Base-by-base conservation (phyloP, 2,113 vertebrate species). In the Megaleporinus macrocephalus region DNA sequence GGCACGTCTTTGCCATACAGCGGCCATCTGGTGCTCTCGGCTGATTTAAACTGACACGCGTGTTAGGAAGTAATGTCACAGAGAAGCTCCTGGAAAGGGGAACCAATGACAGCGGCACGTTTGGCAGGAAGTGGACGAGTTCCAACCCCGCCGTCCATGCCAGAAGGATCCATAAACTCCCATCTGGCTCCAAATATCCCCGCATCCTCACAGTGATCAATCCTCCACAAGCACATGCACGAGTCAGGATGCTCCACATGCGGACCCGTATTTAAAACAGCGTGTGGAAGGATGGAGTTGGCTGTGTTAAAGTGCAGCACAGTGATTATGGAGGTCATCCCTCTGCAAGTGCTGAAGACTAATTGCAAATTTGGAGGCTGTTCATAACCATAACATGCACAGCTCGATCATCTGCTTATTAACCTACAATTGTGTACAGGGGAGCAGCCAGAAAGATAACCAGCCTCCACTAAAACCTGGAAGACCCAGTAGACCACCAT, bases 61-160 rank as follows among this genome's bases (percentile, higher is more conserved):
- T 69, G 80, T 83, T 84, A 85, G 79, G 79, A 83, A 85, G 70
- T 74, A 69, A 83, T 83, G 88, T 87, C 78, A 84, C 47, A 66
- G 80, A 78, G 72, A 71, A 80, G 77, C 74, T 47, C 83, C 76
- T 88, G 85, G 85, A 83, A 79, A 66, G 41, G 51, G 33, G n/a
- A 79, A 72, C 30, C 61, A 74, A 41, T 51, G 81, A 59, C 75
- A 73, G 81, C 1, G 20, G 55, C 36, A 36, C 16, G 74, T 78
- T 79, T 87, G 84, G 84, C 84, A 87, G 78, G 73, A 77, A 74
- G 72, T 20, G 68, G 74, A 41, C 36, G 1, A 24, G 66, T 12
- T 36, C 66, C 84, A 77, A 66, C 26, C 61, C 26, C 53, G 73
- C 73, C 68, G 47, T 57, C 61, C 30, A 20, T 79, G 79, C 27